Conservation (phyloP, 64 coral and sea anemone species). For the Pachyseris speciosa region DNA sequence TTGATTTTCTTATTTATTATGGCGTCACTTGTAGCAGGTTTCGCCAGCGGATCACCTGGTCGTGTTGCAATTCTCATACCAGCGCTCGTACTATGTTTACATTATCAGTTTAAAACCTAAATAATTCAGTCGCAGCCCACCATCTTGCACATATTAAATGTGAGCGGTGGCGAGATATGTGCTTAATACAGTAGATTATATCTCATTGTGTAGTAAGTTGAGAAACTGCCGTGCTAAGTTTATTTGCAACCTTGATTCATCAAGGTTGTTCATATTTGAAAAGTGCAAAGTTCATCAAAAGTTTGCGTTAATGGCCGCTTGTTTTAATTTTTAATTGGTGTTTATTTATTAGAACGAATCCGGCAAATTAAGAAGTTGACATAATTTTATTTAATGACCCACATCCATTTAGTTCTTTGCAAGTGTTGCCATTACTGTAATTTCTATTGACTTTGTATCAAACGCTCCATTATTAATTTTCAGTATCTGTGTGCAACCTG, state of each 20-base stretch:
- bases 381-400: background rate
- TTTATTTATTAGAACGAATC: background rate
- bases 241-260: background rate
- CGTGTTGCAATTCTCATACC: background rate
- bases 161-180: too few relatives aligned
- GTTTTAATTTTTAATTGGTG: background rate
- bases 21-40: constrained; percentile 41
- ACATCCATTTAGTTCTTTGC: too few relatives aligned
- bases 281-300: constrained; percentile 6
- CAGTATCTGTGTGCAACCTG: too few relatives aligned
- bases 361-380: background rate
- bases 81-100: background rate
- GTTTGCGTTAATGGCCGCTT: background rate
- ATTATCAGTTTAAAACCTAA: background rate
- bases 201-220: background rate
- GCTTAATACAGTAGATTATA: background rate
- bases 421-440: too few relatives aligned
- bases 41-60: background rate
- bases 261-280: background rate
- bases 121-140: background rate
- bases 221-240: background rate
- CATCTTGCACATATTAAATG: background rate
- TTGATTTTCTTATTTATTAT: constrained; percentile 1
- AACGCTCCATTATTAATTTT: too few relatives aligned
- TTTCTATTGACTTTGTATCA: too few relatives aligned